phyloP scores from a whole-genome alignment of 1,140 invertebrate species.

The Caenorhabditis briggsae region DNA sequence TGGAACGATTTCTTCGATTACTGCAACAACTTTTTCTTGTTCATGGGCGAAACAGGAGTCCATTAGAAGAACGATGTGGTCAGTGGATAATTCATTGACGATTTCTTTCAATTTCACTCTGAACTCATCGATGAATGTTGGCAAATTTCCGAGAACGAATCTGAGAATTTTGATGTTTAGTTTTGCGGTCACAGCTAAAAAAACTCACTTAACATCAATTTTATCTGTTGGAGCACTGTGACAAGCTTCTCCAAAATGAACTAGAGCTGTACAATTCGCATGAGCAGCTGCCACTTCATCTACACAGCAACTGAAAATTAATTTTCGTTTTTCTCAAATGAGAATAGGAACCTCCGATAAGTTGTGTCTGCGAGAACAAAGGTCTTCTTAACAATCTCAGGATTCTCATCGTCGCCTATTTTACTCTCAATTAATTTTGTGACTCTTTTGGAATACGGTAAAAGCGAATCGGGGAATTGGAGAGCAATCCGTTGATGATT shows the following conservation, averaged over 20 bases:
- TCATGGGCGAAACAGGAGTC: slow-evolving; percentile 38
- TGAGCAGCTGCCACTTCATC: slow-evolving; percentile 62
- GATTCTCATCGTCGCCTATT: background rate
- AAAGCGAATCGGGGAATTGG: slow-evolving; percentile 59
- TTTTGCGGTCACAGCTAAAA: background rate
- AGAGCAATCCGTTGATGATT: slow-evolving; percentile 55
- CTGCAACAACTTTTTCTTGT: background rate
- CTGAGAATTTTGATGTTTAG: background rate
- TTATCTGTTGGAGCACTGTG: slow-evolving; percentile 44
- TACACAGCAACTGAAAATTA: slow-evolving; percentile 62
- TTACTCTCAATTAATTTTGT: background rate
- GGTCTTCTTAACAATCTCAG: background rate
- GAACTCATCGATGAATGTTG: slow-evolving; percentile 15
- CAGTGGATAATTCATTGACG: background rate
- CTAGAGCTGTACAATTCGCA: slow-evolving; percentile 55
- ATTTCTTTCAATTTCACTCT: background rate
- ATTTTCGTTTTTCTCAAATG: background rate
- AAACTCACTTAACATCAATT: slow-evolving; percentile 27
- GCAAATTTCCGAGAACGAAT: slow-evolving; percentile 34
- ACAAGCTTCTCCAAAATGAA: slow-evolving; percentile 65
- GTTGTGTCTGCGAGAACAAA: slow-evolving; percentile 63
- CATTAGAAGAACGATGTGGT: slow-evolving; percentile 13
- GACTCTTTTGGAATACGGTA: slow-evolving; percentile 31
- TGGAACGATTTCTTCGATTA: background rate
- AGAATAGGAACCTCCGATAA: slow-evolving; percentile 58